These are phyloP conservation scores for Vulpes lagopus DNA, from an alignment of 2,113 vertebrate species.

Conservation along the genomic window DNA sequence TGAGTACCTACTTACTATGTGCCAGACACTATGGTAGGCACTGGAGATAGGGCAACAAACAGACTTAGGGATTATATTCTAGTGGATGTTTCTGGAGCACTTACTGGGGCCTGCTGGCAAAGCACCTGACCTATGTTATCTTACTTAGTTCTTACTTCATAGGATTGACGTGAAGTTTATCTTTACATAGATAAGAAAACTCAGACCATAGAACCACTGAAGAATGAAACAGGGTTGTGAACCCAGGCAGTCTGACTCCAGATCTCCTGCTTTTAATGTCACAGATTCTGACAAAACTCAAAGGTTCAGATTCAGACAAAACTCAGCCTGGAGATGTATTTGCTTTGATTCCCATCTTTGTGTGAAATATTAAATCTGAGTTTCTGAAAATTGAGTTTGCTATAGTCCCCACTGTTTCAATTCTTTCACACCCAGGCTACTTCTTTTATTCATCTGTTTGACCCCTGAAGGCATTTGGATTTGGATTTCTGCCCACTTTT, in stretches of 20 bases:
- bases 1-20: background rate
- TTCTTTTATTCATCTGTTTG: background rate
- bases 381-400: slow-evolving; percentile 14
- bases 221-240: background rate
- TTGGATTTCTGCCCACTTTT: background rate
- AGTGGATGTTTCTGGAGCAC: background rate
- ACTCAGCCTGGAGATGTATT: background rate
- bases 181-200: background rate
- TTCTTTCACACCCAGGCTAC: background rate
- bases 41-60: background rate
- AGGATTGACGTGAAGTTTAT: background rate
- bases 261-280: background rate
- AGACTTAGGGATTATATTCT: background rate
- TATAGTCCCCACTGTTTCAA: background rate
- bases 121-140: background rate
- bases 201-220: background rate
- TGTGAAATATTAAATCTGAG: background rate
- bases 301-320: background rate
- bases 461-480: background rate
- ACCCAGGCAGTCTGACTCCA: background rate
- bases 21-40: background rate
- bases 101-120: background rate
- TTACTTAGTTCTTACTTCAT: background rate
- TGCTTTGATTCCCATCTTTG: background rate
- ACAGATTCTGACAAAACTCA: background rate